phyloP scores from a whole-genome alignment of 2,113 vertebrate species.

The Suricata suricatta region DNA sequence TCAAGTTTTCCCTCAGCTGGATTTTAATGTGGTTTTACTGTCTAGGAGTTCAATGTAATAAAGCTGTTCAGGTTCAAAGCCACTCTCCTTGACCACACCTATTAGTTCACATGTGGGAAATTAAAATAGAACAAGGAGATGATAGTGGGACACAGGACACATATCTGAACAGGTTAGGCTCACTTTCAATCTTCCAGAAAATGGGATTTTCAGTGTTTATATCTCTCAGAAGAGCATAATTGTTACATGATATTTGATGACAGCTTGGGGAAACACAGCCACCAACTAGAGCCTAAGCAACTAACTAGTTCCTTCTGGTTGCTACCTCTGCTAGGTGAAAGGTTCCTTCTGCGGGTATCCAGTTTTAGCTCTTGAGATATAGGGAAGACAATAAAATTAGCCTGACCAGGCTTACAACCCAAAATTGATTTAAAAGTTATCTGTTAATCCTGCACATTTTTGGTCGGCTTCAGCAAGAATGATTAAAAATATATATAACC shows the following conservation, averaged over 20 bases:
- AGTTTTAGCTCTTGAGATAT: conserved; percentile 79
- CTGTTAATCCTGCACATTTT: conserved; percentile 63
- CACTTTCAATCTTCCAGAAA: conserved; percentile 78
- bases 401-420: conserved; percentile 53
- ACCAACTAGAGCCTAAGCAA: conserved; percentile 75
- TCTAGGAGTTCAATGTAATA: conserved; percentile 35
- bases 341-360: conserved; percentile 78
- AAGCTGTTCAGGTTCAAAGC: conserved; percentile 28
- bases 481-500: conserved; percentile 49
- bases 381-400: conserved; percentile 78
- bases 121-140: conserved; percentile 31
- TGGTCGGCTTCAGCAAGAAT: conserved; percentile 45
- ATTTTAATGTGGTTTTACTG: conserved; percentile 49
- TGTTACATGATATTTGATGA: conserved; percentile 84
- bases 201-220: conserved; percentile 76
- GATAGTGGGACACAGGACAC: neutral
- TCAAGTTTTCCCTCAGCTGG: neutral
- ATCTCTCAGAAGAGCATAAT: conserved; percentile 79
- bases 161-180: conserved; percentile 67
- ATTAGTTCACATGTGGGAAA: conserved; percentile 57
- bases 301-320: conserved; percentile 83
- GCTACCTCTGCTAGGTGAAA: conserved; percentile 81
- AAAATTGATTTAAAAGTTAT: conserved; percentile 65
- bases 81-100: neutral
- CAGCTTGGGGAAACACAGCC: conserved; percentile 78